phyloP scores from a whole-genome alignment of 2,888 invertebrate species.

The Chirona hameri region DNA sequence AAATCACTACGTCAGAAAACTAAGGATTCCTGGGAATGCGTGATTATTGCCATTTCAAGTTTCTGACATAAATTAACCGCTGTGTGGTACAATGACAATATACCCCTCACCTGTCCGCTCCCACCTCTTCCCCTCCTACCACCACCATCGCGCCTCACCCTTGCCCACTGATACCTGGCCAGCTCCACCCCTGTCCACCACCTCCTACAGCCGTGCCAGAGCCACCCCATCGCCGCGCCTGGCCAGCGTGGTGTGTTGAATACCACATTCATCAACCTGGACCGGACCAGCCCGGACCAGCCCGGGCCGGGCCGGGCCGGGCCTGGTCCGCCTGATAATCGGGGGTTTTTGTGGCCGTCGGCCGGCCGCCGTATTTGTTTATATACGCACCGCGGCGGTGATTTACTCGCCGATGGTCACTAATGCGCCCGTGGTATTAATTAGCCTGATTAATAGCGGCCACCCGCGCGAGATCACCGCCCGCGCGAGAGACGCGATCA shows the following conservation, averaged over 20 bases:
- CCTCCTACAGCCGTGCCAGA: background rate
- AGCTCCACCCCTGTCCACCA: background rate
- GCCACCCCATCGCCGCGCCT: background rate
- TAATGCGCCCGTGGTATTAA: slow-evolving; percentile 6
- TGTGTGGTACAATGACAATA: too few species aligned
- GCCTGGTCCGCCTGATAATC: background rate
- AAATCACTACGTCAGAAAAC: too few species aligned
- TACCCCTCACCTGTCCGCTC: too few species aligned
- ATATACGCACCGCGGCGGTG: background rate
- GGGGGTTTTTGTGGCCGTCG: background rate
- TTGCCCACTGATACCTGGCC: background rate
- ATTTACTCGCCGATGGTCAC: background rate
- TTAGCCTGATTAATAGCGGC: slow-evolving; percentile 22
- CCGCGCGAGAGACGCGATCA: background rate
- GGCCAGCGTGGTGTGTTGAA: background rate
- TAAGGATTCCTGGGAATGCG: too few species aligned
- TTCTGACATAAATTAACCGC: too few species aligned
- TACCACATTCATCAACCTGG: background rate
- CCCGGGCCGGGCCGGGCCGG: background rate
- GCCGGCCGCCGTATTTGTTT: slow-evolving; percentile 9
- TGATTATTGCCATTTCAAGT: too few species aligned
- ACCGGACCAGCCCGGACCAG: too few species aligned
- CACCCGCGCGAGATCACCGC: background rate
- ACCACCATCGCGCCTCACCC: background rate
- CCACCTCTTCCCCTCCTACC: background rate